These are phyloP conservation scores for Pristionchus entomophagus DNA, from an alignment of 2,888 invertebrate genomes.

Conservation along the genomic window DNA sequence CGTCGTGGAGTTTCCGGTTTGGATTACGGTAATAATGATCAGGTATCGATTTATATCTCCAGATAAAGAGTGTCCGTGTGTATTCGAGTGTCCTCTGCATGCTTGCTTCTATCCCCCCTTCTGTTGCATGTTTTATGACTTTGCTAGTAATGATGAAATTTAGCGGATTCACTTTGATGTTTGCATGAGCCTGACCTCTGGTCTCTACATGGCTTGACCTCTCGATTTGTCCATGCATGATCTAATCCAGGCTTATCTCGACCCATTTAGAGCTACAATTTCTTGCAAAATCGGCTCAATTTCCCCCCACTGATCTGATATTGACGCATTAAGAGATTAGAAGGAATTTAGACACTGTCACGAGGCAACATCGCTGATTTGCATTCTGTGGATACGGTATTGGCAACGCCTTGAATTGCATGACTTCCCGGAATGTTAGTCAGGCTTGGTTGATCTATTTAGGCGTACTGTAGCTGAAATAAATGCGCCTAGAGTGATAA, in stretches of 20 bases:
- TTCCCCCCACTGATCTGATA: background rate
- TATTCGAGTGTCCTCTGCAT: conserved; percentile 2
- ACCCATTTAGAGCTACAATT: conserved; percentile 10
- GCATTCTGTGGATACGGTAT: background rate
- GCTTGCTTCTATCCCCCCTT: background rate
- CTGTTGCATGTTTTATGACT: background rate
- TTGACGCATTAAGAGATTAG: background rate
- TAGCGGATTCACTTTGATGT: background rate
- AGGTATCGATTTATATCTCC: conserved; percentile 8
- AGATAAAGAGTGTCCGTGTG: background rate
- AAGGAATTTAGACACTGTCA: background rate
- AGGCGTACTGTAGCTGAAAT: background rate
- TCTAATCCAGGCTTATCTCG: conserved; percentile 4
- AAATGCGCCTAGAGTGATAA: background rate
- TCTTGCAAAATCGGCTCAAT: conserved; percentile 31
- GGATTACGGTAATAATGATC: conserved; percentile 25
- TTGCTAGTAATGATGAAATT: background rate
- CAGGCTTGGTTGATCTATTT: background rate
- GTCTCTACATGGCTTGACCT: background rate
- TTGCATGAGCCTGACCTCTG: background rate
- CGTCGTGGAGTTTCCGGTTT: conserved; percentile 4
- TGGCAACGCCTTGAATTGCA: background rate
- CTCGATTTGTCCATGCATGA: conserved; percentile 6
- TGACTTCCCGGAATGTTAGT: background rate
- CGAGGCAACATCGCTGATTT: background rate